Conservation (phyloP, 2,113 vertebrate genomes). For the Pluvianellus socialis region DNA sequence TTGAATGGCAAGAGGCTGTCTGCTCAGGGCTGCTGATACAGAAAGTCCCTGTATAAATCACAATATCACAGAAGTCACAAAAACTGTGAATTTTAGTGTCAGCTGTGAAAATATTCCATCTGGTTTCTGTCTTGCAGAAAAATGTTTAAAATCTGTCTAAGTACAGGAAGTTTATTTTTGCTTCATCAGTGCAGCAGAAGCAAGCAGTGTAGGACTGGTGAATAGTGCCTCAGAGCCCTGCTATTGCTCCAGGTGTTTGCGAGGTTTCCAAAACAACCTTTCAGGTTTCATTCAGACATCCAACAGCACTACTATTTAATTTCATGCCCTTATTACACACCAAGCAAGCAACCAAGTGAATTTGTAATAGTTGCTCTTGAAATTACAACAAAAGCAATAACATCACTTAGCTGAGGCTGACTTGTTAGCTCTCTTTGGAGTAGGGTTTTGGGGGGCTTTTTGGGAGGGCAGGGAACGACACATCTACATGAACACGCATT, state of each 20-base stretch:
- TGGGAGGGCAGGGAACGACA: neutral
- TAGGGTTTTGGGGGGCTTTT: neutral
- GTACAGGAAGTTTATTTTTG: slow-evolving; percentile 62
- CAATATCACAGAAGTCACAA: slow-evolving; percentile 43
- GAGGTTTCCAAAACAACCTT: neutral
- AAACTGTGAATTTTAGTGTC: slow-evolving; percentile 64
- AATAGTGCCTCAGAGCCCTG: slow-evolving; percentile 13
- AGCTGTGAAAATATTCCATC: slow-evolving; percentile 73
- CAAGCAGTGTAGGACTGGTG: slow-evolving; percentile 6
- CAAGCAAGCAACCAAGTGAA: neutral
- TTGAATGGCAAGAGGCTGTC: slow-evolving; percentile 12
- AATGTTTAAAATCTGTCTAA: slow-evolving; percentile 68
- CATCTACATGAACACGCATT: neutral
- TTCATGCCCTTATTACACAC: neutral
- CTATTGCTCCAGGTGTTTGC: slow-evolving; percentile 21
- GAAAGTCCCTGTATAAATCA: slow-evolving; percentile 62
- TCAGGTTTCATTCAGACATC: neutral
- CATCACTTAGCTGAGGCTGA: neutral
- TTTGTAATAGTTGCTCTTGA: neutral
- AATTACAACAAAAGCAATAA: neutral
- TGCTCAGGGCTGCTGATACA: slow-evolving; percentile 46
- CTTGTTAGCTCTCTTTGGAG: neutral
- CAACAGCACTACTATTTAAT: neutral
- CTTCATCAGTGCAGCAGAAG: slow-evolving; percentile 46
- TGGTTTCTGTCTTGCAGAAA: slow-evolving; percentile 68